Evolutionary conservation across 2,113 vertebrate genomes (phyloP).

Genomic region (Clinocottus analis): DNA sequence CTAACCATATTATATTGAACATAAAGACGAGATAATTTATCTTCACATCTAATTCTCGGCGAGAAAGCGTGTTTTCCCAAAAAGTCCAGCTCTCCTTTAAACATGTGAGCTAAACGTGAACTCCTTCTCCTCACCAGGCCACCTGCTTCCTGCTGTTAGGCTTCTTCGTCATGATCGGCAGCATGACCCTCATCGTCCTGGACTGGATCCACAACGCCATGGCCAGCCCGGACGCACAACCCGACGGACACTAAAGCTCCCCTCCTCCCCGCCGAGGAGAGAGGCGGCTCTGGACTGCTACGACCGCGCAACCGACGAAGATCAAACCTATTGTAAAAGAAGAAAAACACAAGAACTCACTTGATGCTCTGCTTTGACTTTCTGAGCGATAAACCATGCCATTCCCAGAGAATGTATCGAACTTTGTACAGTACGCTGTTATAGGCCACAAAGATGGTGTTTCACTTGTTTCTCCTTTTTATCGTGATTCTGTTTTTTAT

Average conservation of each 20-base stretch:
- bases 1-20: neutral
- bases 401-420: slow-evolving; percentile 97
- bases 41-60: neutral
- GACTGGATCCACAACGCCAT: slow-evolving; percentile 88
- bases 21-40: neutral
- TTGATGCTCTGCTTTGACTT: slow-evolving; percentile 63
- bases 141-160: slow-evolving; percentile 88
- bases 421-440: slow-evolving; percentile 89
- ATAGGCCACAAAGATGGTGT: slow-evolving; percentile 90
- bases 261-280: neutral
- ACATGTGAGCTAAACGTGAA: slow-evolving; percentile 7
- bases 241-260: slow-evolving; percentile 71
- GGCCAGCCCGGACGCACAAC: slow-evolving; percentile 40
- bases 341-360: slow-evolving; percentile 55
- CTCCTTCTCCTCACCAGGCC: slow-evolving; percentile 83
- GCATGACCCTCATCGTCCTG: slow-evolving; percentile 91
- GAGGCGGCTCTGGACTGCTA: slow-evolving; percentile 16
- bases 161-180: slow-evolving; percentile 90
- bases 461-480: slow-evolving; percentile 81
- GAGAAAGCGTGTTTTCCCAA: neutral
- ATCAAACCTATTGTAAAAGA: slow-evolving; percentile 32
- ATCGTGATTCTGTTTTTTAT: slow-evolving; percentile 78
- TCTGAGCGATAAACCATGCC: slow-evolving; percentile 89
- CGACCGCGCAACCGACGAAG: slow-evolving; percentile 30
- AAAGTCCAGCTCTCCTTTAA: neutral